Conservation (phyloP, 1,140 invertebrate genomes). For the Drosophila funebris region DNA sequence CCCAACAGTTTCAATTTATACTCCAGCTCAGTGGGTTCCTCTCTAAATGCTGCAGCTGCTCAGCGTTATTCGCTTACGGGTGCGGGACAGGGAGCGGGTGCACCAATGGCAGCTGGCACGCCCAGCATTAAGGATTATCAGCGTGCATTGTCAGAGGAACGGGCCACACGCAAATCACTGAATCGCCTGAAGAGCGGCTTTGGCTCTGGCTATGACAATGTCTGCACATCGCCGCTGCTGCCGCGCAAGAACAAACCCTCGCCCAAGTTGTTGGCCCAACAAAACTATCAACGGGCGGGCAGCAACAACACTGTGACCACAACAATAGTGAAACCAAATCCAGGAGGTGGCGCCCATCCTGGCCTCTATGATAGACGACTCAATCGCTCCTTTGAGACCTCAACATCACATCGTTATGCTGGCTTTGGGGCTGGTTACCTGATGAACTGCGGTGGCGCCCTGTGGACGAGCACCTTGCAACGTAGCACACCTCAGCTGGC, state of each 20-base stretch:
- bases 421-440: slow-evolving; percentile 75
- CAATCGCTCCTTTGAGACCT: slow-evolving; percentile 83
- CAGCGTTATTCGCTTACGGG: slow-evolving; percentile 68
- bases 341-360: slow-evolving; percentile 45
- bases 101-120: slow-evolving; percentile 1
- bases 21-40: slow-evolving; percentile 78
- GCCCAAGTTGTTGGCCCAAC: slow-evolving; percentile 60
- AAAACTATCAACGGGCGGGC: slow-evolving; percentile 45
- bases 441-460: slow-evolving; percentile 72
- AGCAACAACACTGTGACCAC: slow-evolving; percentile 22
- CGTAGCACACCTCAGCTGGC: slow-evolving; percentile 67
- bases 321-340: slow-evolving; percentile 65
- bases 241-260: slow-evolving; percentile 75
- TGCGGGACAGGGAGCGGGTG: neutral
- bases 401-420: slow-evolving; percentile 73
- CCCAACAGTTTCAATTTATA: slow-evolving; percentile 83
- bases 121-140: slow-evolving; percentile 67
- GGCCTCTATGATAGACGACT: slow-evolving; percentile 81
- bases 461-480: slow-evolving; percentile 66
- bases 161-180: slow-evolving; percentile 70
- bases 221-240: slow-evolving; percentile 78
- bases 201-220: slow-evolving; percentile 81
- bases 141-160: slow-evolving; percentile 78
- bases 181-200: slow-evolving; percentile 82
- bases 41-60: slow-evolving; percentile 56